A percentile compares a stretch with the other conserved stretches of the same genome.
These are phyloP conservation scores for Porites rus DNA, from an alignment of 92 coral and sea anemone species.

Conservation along the genomic window DNA sequence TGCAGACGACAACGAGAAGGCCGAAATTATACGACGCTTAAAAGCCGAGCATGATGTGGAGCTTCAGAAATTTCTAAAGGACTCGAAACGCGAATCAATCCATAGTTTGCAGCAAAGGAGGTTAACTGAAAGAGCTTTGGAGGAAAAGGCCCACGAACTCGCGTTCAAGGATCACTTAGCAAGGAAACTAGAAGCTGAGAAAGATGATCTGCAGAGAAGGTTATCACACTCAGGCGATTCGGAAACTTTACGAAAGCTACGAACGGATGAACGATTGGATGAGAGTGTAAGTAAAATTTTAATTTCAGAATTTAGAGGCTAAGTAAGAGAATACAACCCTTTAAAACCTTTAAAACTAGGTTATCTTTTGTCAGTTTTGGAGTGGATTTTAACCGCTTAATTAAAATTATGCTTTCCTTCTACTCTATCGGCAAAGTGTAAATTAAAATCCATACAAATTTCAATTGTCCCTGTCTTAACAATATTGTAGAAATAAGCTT, in stretches of 20 bases:
- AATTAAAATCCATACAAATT: conserved; percentile 22
- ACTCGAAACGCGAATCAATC: conserved; percentile 90
- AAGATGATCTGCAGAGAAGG: conserved; percentile 73
- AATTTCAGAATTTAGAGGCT: background rate
- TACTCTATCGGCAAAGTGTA: conserved; percentile 13
- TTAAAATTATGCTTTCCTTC: conserved; percentile 30
- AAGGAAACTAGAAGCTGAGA: conserved; percentile 88
- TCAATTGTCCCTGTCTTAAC: conserved; percentile 25
- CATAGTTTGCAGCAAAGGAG: conserved; percentile 93
- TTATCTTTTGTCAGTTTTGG: background rate
- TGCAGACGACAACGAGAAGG: conserved; percentile 94
- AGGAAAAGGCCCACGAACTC: conserved; percentile 88
- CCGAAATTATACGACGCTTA: conserved; percentile 88
- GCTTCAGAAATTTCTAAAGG: conserved; percentile 77
- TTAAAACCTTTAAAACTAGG: background rate
- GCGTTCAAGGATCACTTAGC: conserved; percentile 94
- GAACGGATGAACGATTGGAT: conserved; percentile 29
- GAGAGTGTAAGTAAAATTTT: conserved; percentile 44
- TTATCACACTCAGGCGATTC: conserved; percentile 66
- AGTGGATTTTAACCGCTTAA: conserved; percentile 15
- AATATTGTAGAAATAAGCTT: background rate
- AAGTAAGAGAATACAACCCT: background rate
- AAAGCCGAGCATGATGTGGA: conserved; percentile 92
- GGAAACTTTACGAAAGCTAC: conserved; percentile 50
- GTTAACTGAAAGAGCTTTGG: conserved; percentile 85